Conservation (phyloP, 2,888 invertebrate genomes). For the Chorisops tibialis region DNA sequence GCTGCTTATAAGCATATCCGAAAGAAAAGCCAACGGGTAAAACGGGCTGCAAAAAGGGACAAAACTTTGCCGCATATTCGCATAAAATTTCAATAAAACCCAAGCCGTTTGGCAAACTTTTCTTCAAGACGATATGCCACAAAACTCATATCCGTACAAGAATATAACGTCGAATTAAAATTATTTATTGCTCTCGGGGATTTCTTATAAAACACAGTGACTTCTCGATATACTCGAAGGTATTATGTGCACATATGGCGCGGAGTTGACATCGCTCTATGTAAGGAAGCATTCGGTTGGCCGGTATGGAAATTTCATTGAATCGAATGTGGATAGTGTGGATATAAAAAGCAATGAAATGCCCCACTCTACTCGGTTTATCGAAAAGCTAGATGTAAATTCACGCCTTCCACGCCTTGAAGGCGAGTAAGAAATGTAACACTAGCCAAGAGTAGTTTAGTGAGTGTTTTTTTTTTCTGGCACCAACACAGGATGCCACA, state of each 20-base stretch:
- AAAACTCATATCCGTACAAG: conserved; percentile 16
- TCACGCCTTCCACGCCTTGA: not conserved
- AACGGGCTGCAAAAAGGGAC: conserved; percentile 2
- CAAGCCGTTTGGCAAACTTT: conserved; percentile 12
- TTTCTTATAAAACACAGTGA: conserved; percentile 11
- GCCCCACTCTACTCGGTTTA: not conserved
- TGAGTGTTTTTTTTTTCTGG: too few relatives aligned
- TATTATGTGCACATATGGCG: not conserved
- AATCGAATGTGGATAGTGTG: not conserved
- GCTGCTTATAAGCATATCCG: not conserved
- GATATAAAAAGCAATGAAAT: not conserved
- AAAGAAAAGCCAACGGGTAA: not conserved
- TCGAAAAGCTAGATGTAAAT: not conserved
- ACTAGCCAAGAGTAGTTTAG: too few relatives aligned
- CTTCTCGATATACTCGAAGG: not conserved
- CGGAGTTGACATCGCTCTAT: not conserved
- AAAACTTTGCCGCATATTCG: conserved; percentile 20
- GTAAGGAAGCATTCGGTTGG: not conserved
- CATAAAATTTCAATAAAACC: conserved; percentile 26
- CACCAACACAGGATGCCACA: not conserved
- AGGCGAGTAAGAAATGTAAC: too few relatives aligned
- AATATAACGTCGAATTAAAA: conserved; percentile 21
- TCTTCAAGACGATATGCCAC: conserved; percentile 12
- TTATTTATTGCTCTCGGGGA: conserved; percentile 22
- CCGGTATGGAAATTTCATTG: conserved; percentile 2